Evolutionary conservation across 2,113 vertebrate genomes (phyloP), one percentile per base, ranked within the genome.

Genomic region (Podilymbus podiceps): DNA sequence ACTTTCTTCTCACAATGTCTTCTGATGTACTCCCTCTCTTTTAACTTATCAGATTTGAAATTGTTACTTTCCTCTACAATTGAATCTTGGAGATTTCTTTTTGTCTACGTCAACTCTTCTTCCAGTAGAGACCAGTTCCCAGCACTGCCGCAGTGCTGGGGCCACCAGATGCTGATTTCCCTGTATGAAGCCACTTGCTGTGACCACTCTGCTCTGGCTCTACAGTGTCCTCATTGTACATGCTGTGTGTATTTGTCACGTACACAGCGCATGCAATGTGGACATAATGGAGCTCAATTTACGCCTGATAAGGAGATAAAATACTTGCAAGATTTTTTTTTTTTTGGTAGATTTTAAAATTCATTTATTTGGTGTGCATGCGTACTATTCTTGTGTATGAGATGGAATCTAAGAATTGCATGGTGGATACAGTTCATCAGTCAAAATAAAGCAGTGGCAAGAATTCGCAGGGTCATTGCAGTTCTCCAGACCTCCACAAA

Each of bases 191-290:
- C 31, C 19, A 5, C 88, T 7, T 6, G 25, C 80, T 46, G n/a
- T 25, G 82, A 81, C 15, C n/a, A 58, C 18, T 59, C 15, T 24
- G 2, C 10, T 13, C 38, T 96, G 95, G 91, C 96, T 96, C 60
- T 83, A 92, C 86, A 3, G 95, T 98, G 97, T 98, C 95, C 98
- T 98, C 98, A 98, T 98, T 98, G 98, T 98, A 97, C 97, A 97
- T 97, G 94, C 98, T 98, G 97, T 97, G 97, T 98, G 98, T 97
- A 98, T 98, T 46, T 95, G 84, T 91, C 93, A 79, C 92, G 72
- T 98, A 97, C 97, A 97, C 98, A 98, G 97, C 98, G 94, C 97
- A 56, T 98, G 97, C 97, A 98, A 95, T 98, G 97, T 98, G 98
- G 98, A 98, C 95, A 96, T 95, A 91, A 95, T 97, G 98, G 97